phyloP scores from a whole-genome alignment of 2,888 invertebrate genomes.

The Noctua janthina region DNA sequence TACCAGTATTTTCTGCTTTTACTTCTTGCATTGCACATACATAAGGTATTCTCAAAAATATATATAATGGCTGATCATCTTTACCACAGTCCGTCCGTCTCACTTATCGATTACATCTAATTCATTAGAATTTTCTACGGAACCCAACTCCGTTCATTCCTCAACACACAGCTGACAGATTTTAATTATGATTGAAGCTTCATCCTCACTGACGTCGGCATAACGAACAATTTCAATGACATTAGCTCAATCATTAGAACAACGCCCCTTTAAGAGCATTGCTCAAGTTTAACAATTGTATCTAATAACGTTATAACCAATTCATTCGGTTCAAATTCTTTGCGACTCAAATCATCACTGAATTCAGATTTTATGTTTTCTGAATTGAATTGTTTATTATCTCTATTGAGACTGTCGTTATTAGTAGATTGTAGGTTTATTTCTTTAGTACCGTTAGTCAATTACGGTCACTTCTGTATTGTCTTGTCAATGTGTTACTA shows the following conservation, averaged over 20 bases:
- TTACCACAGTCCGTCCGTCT: background rate
- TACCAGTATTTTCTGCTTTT: background rate
- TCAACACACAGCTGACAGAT: conserved; percentile 22
- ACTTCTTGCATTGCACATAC: background rate
- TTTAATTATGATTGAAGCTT: conserved; percentile 58
- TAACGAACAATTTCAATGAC: conserved; percentile 43
- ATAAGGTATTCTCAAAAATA: background rate
- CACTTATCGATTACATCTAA: background rate
- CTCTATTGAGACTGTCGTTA: background rate
- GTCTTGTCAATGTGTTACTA: background rate
- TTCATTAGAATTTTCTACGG: background rate
- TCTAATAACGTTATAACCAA: conserved; percentile 37
- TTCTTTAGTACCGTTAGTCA: background rate
- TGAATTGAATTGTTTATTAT: conserved; percentile 41
- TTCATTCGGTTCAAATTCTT: conserved; percentile 47
- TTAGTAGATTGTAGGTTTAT: conserved; percentile 5
- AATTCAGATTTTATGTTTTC: conserved; percentile 27
- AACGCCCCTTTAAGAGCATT: conserved; percentile 39
- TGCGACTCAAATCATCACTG: conserved; percentile 41
- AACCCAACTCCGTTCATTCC: background rate
- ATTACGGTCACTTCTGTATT: background rate
- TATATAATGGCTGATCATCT: background rate
- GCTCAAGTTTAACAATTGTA: conserved; percentile 47
- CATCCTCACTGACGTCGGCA: conserved; percentile 11
- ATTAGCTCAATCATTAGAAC: conserved; percentile 54